Evolutionary conservation across 2,797 vertebrate species (phyloP).

Genomic region (Sebastes wilsoni): DNA sequence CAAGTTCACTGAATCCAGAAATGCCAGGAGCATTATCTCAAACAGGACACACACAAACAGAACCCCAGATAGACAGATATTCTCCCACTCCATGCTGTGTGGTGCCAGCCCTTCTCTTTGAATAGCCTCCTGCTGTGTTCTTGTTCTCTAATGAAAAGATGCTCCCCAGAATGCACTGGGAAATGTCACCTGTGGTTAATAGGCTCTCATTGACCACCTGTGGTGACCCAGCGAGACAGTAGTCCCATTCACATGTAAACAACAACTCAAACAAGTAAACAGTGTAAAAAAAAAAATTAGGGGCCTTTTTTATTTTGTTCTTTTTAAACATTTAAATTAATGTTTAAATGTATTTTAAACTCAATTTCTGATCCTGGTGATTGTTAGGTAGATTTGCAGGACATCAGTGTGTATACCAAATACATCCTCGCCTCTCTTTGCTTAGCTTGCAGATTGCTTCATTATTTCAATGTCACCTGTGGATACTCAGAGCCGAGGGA

Average conservation of each 20-base stretch:
- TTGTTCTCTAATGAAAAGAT: constrained; percentile 47
- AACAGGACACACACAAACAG: background rate
- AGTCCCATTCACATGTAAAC: constrained; percentile 47
- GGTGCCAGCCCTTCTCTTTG: constrained; percentile 14
- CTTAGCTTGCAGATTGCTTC: constrained; percentile 45
- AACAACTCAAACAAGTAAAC: background rate
- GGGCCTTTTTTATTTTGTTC: background rate
- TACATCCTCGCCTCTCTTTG: constrained; percentile 13
- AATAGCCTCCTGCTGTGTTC: constrained; percentile 40
- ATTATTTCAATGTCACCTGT: constrained; percentile 70
- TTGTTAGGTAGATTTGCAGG: background rate
- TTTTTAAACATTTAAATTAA: background rate
- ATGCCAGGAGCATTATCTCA: constrained; percentile 11
- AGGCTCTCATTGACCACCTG: constrained; percentile 45
- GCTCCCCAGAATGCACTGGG: constrained; percentile 30
- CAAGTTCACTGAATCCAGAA: background rate
- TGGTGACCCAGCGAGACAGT: constrained; percentile 24
- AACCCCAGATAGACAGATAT: background rate
- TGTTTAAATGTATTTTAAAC: background rate
- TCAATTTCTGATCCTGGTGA: background rate
- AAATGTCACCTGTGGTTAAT: constrained; percentile 56
- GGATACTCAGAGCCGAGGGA: constrained; percentile 68
- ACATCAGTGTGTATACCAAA: background rate
- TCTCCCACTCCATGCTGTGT: constrained; percentile 11
- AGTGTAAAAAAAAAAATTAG: background rate